Evolutionary conservation across 2,113 vertebrate genomes (phyloP).

Genomic region (Casuarius casuarius): DNA sequence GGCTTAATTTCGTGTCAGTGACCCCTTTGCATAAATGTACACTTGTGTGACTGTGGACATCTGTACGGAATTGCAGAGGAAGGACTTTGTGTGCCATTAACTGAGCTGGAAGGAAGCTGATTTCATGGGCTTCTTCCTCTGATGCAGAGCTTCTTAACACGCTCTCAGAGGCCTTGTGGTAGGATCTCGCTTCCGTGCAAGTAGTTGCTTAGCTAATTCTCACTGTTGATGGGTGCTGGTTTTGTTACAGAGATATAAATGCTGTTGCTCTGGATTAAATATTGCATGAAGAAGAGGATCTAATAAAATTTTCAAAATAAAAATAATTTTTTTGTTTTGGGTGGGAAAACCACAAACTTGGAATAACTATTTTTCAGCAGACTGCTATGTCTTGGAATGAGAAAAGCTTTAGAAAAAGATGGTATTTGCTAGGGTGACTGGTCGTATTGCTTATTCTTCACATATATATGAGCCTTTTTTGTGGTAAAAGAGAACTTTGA

Average conservation of each 20-base stretch:
- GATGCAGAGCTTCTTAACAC: fast-evolving
- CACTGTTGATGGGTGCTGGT: neutral
- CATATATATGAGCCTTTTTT: neutral
- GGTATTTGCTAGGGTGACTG: neutral
- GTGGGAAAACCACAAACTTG: neutral
- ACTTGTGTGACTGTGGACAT: neutral
- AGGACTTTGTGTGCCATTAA: fast-evolving
- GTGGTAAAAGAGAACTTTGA: neutral
- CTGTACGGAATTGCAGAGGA: neutral
- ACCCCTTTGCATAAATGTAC: neutral
- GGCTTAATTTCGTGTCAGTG: neutral
- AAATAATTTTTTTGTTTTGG: neutral
- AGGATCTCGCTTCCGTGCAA: neutral
- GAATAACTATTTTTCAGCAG: neutral
- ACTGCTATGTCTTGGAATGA: neutral
- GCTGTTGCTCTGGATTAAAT: neutral
- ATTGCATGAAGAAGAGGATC: neutral
- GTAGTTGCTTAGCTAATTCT: neutral
- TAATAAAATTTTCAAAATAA: neutral
- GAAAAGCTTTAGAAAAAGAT: neutral
- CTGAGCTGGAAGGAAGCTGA: neutral
- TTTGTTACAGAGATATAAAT: neutral
- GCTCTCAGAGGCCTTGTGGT: neutral
- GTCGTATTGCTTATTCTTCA: neutral
- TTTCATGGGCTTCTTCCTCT: neutral